Base-by-base conservation (phyloP, 2,113 vertebrate species). In the Pardalotus punctatus region DNA sequence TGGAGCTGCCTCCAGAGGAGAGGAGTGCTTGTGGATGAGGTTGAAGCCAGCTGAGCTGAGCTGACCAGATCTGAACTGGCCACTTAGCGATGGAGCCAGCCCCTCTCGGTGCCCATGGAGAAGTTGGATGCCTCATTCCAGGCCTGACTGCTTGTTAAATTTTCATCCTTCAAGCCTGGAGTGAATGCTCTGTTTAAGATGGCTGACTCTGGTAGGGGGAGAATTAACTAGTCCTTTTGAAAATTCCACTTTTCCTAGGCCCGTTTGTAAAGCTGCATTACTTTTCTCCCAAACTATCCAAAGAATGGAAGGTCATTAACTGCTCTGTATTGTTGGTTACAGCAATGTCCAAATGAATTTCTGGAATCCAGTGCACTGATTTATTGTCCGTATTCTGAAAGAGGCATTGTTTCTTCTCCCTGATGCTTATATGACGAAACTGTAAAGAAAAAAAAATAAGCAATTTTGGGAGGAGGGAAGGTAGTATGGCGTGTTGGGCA, bases 351-450 rank as follows among this genome's bases (percentile, higher is more conserved):
- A 86, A 88, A 90, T 90, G 87, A 93, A 96, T 96, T 96, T 96
- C 94, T 96, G 96, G 95, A 97, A 96, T 94, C 85, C 92, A 80
- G 12, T 61, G 71, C 1, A 0, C 82, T 97, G 93, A 95, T 96
- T 95, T 96, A 92, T 96, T 96, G 88, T 95, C 61, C 71, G 21
- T 86, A 81, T 86, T 93, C 93, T 96, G 93, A 94, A 96, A 96
- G 94, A 93, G 64, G 72, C 93, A 96, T 96, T 97, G 94, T 95
- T 67, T 92, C 90, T 88, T 78, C 48, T 90, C 82, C 65, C 79
- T 92, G 82, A 40, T 93, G 86, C 90, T 88, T 94, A 78, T 83
- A 92, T 94, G 93, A 94, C 90, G 93, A 92, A 93, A 95, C 69
- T 54, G 77, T 24, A 74, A 88, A 74, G 77, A 12, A 56, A 90